Evolutionary conservation across 2,113 vertebrate genomes (phyloP).

Genomic region (Laticauda laticaudata): DNA sequence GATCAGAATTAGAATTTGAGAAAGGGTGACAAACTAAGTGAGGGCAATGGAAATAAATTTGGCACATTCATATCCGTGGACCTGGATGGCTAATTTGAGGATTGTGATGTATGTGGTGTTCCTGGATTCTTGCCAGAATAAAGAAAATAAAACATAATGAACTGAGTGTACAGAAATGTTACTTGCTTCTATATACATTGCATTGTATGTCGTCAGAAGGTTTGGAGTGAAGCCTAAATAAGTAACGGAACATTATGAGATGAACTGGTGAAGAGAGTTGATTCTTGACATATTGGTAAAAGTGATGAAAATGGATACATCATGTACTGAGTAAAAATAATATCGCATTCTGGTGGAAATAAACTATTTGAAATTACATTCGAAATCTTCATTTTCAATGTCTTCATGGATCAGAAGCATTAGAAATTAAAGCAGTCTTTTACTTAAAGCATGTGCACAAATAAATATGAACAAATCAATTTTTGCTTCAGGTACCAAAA

Average conservation of each 20-base stretch:
- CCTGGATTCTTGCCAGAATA: background rate
- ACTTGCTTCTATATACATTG: background rate
- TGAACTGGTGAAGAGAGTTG: background rate
- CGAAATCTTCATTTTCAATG: background rate
- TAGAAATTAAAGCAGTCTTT: background rate
- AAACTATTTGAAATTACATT: constrained; percentile 1
- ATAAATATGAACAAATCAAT: background rate
- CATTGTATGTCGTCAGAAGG: background rate
- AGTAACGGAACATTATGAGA: background rate
- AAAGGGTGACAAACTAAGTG: background rate
- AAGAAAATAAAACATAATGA: background rate
- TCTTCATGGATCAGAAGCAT: background rate
- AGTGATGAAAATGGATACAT: background rate
- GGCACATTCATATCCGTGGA: background rate
- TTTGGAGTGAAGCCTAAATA: background rate
- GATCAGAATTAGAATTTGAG: constrained; percentile 21
- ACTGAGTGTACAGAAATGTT: background rate
- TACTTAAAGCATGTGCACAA: background rate
- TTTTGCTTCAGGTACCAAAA: background rate
- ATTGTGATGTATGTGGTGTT: background rate
- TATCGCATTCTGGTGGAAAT: constrained; percentile 7
- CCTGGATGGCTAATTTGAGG: background rate
- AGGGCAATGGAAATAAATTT: background rate
- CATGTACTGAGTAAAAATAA: background rate
- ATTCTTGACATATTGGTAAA: background rate